Evolutionary conservation across 2,113 vertebrate species (phyloP).

Genomic region (Charina bottae): DNA sequence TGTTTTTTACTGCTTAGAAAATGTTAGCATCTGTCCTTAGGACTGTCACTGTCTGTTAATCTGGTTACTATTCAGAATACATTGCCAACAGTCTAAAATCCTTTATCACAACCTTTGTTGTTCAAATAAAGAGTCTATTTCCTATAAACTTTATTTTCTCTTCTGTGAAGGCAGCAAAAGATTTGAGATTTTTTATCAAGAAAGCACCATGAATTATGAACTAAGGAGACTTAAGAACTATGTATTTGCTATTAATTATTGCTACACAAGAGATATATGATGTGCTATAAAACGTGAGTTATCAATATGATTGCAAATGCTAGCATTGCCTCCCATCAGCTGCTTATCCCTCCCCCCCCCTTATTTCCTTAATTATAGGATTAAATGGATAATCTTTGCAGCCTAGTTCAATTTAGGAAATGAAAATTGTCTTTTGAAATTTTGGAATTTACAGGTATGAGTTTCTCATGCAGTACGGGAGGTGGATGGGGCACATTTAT

Average conservation of each 20-base stretch:
- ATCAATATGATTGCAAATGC: not conserved
- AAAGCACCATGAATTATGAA: conserved; percentile 1
- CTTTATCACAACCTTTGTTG: conserved; percentile 6
- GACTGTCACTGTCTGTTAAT: not conserved
- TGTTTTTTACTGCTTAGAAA: not conserved
- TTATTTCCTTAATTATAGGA: not conserved
- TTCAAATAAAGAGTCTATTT: conserved; percentile 11
- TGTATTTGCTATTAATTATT: not conserved
- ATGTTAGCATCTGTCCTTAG: not conserved
- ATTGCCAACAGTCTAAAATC: not conserved
- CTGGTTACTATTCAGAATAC: not conserved
- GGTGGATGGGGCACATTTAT: not conserved
- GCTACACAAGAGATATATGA: not conserved
- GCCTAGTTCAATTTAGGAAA: not conserved
- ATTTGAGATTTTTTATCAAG: conserved; percentile 13
- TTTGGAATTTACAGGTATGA: not conserved
- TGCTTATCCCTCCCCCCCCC: not conserved
- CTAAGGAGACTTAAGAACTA: not conserved
- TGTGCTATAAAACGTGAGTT: not conserved
- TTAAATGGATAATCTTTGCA: not conserved
- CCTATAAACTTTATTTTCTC: not conserved
- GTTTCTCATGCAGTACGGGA: not conserved
- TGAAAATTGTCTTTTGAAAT: not conserved
- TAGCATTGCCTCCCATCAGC: not conserved
- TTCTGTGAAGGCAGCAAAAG: conserved; percentile 15